Conservation (phyloP, 2,888 invertebrate genomes). For the Biston stratarius region DNA sequence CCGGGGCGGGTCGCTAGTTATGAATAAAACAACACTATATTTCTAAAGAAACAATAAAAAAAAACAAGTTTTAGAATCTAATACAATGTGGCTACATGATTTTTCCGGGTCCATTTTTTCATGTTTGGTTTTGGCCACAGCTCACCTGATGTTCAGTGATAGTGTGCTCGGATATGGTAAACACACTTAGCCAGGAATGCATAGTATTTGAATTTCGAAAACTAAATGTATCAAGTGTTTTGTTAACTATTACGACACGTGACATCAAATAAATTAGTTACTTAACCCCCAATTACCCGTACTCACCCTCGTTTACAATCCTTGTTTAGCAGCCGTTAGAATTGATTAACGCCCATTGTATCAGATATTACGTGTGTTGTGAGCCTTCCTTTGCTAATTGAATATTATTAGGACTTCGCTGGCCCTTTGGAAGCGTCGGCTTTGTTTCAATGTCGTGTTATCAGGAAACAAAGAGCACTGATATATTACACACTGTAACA, state of each 20-base stretch:
- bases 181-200: background rate
- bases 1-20: too few species aligned
- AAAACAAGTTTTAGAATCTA: too few species aligned
- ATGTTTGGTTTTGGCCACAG: too few species aligned
- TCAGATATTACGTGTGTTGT: slow-evolving; percentile 41
- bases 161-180: too few species aligned
- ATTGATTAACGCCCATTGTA: slow-evolving; percentile 44
- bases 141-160: too few species aligned
- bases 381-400: slow-evolving; percentile 52
- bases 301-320: slow-evolving; percentile 27
- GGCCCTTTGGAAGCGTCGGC: slow-evolving; percentile 36
- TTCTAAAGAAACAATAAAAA: too few species aligned
- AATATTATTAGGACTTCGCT: slow-evolving; percentile 48
- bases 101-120: too few species aligned
- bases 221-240: background rate
- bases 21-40: too few species aligned
- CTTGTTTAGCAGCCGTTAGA: slow-evolving; percentile 35
- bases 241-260: slow-evolving; percentile 4
- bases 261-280: slow-evolving; percentile 23
- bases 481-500: slow-evolving; percentile 29
- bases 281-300: slow-evolving; percentile 29
- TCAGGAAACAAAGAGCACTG: slow-evolving; percentile 36
- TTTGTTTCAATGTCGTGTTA: slow-evolving; percentile 48
- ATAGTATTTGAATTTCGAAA: background rate
- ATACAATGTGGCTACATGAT: too few species aligned